Evolutionary conservation across 30 jellyfish, hydroid and myxozoan species (phyloP), one percentile per base, ranked within the genome.

Genomic region (Sanderia malayensis): DNA sequence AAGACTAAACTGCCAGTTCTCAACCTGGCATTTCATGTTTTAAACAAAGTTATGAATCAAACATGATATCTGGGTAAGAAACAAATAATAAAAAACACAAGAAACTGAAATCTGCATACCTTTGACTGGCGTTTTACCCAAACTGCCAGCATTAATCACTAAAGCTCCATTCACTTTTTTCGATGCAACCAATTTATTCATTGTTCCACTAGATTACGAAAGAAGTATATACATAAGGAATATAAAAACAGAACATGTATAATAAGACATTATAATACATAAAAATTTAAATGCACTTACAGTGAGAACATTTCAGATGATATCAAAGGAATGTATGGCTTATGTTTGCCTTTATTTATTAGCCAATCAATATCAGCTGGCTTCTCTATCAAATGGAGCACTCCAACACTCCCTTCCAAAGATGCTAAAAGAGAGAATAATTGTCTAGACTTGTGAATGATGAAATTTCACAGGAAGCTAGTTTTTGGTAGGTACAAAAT

Each of bases 401-500:
- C 87, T 29, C 97, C 97, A 15, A 68, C 89, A 72, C 78, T 90
- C 3, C 97, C 97, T 58, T 76, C 57, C 94, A 82, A 64, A 23
- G 82, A 66, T 22, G 97, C 97, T 90, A 58, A 37, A 37, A 37
- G 13, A 13, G 6, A 37, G 13, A 4, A 13, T 37, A 37, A 37
- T n/a, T n/a, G n/a, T n/a, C 52, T 37, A 6, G 13, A 37, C 6
- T 37, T 37, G 13, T 4, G 13, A 37, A 37, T 60, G 45, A 27
- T n/a, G n/a, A n/a, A n/a, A n/a, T n/a, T n/a, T n/a, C n/a, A n/a
- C n/a, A n/a, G n/a, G n/a, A n/a, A n/a, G n/a, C n/a, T n/a, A n/a
- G n/a, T n/a, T n/a, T n/a, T n/a, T n/a, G n/a, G n/a, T n/a, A n/a
- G n/a, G n/a, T n/a, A n/a, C n/a, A n/a, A n/a, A n/a, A n/a, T n/a